These are phyloP conservation scores for Xylota sylvarum DNA, from an alignment of 2,888 invertebrate species.

Conservation along the genomic window DNA sequence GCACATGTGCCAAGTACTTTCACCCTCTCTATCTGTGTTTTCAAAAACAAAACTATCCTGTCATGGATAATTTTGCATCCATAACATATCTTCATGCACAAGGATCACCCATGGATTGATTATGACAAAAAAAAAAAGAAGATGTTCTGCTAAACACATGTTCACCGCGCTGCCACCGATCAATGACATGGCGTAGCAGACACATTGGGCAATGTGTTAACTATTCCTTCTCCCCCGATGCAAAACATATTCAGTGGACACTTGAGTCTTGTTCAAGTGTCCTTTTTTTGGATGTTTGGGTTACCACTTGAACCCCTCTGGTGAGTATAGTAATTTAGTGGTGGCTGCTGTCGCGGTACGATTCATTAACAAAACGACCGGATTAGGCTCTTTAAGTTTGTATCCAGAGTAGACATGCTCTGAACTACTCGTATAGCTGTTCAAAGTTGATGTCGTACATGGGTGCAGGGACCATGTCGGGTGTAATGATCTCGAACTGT, in stretches of 20 bases:
- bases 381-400: slow-evolving; percentile 52
- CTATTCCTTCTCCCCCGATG: slow-evolving; percentile 21
- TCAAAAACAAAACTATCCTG: slow-evolving; percentile 10
- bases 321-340: slow-evolving; percentile 23
- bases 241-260: slow-evolving; percentile 4
- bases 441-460: slow-evolving; percentile 20
- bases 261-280: slow-evolving; percentile 72
- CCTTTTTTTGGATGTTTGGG: slow-evolving; percentile 66
- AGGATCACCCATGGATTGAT: slow-evolving; percentile 46
- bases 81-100: slow-evolving; percentile 15
- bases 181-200: slow-evolving; percentile 52
- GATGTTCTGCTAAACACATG: slow-evolving; percentile 68
- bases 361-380: slow-evolving; percentile 59
- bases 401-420: slow-evolving; percentile 16
- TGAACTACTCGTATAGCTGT: background rate
- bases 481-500: slow-evolving; percentile 63
- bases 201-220: slow-evolving; percentile 60
- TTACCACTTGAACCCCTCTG: slow-evolving; percentile 55
- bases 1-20: slow-evolving; percentile 41
- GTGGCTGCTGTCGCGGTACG: slow-evolving; percentile 40
- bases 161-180: slow-evolving; percentile 42
- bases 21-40: slow-evolving; percentile 5
- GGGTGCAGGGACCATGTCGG: slow-evolving; percentile 27
- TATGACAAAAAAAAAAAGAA: slow-evolving; percentile 17
- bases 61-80: slow-evolving; percentile 48